phyloP scores from a whole-genome alignment of 1,140 invertebrate species.

The Phenacoccus solenopsis region DNA sequence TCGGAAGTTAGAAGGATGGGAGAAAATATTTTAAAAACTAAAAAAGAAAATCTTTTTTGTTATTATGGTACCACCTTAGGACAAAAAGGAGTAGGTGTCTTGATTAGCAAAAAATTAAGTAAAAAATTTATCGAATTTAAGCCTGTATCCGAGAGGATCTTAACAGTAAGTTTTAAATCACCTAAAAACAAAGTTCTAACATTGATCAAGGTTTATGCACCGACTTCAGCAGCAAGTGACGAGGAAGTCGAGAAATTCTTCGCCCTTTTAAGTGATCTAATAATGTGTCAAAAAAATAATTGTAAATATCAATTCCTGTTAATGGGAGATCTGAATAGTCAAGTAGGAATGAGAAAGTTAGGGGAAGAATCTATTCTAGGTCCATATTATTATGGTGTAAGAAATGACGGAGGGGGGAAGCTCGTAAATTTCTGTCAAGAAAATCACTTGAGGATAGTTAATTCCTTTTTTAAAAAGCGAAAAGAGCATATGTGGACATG shows the following conservation, averaged over 20 bases:
- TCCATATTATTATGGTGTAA: not conserved
- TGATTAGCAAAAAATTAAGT: not conserved
- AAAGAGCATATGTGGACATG: not conserved
- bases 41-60: not conserved
- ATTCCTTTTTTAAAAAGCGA: slow-evolving; percentile 1
- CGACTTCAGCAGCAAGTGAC: not conserved
- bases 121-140: not conserved
- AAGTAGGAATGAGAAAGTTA: not conserved
- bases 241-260: not conserved
- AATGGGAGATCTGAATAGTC: slow-evolving; percentile 12
- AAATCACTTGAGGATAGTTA: not conserved
- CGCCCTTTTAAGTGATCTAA: not conserved
- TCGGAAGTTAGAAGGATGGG: not conserved
- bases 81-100: not conserved
- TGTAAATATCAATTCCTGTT: not conserved
- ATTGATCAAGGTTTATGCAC: not conserved
- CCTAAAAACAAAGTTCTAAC: not conserved
- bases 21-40: not conserved
- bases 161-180: not conserved
- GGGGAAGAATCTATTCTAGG: not conserved
- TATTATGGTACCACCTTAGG: not conserved
- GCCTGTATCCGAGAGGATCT: not conserved
- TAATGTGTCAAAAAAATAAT: not conserved
- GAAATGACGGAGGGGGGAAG: not conserved
- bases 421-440: not conserved